These are phyloP conservation scores for Hesperophylax magnus DNA, from an alignment of 1,140 invertebrate genomes.

Conservation along the genomic window DNA sequence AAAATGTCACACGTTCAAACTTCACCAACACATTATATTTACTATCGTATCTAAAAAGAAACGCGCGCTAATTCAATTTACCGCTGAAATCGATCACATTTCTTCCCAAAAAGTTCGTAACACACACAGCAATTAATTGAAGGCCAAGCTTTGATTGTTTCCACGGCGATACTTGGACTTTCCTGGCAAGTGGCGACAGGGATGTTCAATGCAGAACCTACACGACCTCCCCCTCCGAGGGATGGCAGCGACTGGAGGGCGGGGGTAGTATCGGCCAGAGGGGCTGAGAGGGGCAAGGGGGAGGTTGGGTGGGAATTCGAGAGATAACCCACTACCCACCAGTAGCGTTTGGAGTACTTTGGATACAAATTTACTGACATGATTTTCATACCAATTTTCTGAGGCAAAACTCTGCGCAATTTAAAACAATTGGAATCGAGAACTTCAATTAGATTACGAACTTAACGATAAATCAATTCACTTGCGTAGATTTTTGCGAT, in stretches of 20 bases:
- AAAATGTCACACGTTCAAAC: too few species aligned
- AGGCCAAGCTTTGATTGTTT: too few species aligned
- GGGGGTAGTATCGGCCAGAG: not conserved
- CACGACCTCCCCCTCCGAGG: conserved; percentile 23
- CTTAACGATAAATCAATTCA: too few species aligned
- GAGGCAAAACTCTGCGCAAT: not conserved
- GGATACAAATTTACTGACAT: not conserved
- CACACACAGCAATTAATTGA: too few species aligned
- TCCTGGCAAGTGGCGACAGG: not conserved
- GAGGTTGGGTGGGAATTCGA: not conserved
- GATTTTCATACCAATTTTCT: not conserved
- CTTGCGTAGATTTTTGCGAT: too few species aligned
- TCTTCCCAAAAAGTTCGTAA: too few species aligned
- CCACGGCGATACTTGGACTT: not conserved
- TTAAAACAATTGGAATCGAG: not conserved
- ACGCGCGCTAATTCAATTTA: too few species aligned
- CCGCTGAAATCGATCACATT: too few species aligned
- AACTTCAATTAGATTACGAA: not conserved
- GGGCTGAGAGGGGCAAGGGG: not conserved
- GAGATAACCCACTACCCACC: not conserved
- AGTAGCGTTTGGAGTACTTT: not conserved
- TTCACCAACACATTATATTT: too few species aligned
- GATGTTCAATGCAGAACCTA: not conserved
- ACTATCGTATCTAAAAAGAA: too few species aligned
- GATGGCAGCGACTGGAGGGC: conserved; percentile 5